Evolutionary conservation across 2,797 vertebrate species (phyloP).

Genomic region (Girardinus metallicus): DNA sequence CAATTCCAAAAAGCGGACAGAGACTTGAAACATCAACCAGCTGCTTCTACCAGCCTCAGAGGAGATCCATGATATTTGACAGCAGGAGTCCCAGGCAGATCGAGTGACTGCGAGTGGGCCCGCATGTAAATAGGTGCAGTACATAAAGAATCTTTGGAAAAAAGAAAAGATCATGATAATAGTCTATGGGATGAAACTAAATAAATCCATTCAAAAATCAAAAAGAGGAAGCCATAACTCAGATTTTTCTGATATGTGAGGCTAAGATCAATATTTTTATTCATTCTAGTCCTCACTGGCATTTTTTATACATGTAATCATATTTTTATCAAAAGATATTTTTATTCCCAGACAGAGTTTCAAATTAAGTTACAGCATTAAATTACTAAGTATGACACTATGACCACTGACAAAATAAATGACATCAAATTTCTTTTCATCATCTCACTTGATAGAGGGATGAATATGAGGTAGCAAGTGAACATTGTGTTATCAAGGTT

Average conservation of each 20-base stretch:
- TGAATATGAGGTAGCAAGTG: neutral
- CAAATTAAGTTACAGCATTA: neutral
- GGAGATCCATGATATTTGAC: conserved; percentile 96
- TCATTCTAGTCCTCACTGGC: neutral
- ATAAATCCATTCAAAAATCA: conserved; percentile 17
- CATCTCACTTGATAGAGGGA: neutral
- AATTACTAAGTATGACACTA: neutral
- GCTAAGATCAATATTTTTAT: conserved; percentile 23
- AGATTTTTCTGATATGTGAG: neutral
- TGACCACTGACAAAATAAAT: neutral
- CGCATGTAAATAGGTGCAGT: conserved; percentile 41
- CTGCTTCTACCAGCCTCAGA: conserved; percentile 99
- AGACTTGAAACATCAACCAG: conserved; percentile 97
- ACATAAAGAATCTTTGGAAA: conserved; percentile 13
- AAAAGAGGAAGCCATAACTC: conserved; percentile 5
- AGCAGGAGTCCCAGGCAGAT: conserved; percentile 94
- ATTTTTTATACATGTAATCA: neutral
- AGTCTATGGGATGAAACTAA: conserved; percentile 1
- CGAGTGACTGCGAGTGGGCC: conserved; percentile 78
- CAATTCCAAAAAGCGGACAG: conserved; percentile 97
- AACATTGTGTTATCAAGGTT: neutral
- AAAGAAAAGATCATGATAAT: conserved; percentile 13
- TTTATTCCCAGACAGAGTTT: neutral
- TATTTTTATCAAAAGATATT: neutral
- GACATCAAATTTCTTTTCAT: neutral